A percentile compares a stretch with the other conserved stretches of the same genome.
phyloP scores from a whole-genome alignment of 2,113 vertebrate species.

The Cephalopholis sonnerati region DNA sequence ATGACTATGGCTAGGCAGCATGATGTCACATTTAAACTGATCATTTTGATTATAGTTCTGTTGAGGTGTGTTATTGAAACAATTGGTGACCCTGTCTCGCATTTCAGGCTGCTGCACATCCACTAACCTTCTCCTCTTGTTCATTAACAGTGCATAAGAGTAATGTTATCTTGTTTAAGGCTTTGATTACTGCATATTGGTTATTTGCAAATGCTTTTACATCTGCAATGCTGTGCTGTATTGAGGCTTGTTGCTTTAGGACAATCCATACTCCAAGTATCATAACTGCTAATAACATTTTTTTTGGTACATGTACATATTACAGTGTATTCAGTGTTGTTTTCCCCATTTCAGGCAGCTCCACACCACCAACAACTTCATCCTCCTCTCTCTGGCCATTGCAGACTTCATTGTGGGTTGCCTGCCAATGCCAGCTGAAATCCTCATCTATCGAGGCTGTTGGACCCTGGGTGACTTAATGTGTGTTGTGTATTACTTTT shows the following conservation, averaged over 20 bases:
- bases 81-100: no score
- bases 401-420: conserved; percentile 31
- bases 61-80: no score
- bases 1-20: background rate
- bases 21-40: background rate
- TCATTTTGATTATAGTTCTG: background rate
- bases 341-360: conserved; percentile 67
- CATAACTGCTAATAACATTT: background rate
- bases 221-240: background rate
- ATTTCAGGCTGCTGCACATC: no score
- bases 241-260: background rate
- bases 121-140: no score
- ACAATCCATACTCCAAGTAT: background rate
- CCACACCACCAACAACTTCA: conserved; percentile 74
- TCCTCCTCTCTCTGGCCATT: conserved; percentile 65
- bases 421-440: background rate
- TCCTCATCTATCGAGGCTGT: conserved; percentile 18
- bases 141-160: no score
- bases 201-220: no score
- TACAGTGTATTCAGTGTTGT: background rate
- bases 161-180: no score
- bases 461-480: conserved; percentile 35
- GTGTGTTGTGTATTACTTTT: background rate
- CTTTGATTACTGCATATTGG: no score
- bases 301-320: background rate